phyloP scores from a whole-genome alignment of 1,140 invertebrate genomes.

The Drosophila baimaii region DNA sequence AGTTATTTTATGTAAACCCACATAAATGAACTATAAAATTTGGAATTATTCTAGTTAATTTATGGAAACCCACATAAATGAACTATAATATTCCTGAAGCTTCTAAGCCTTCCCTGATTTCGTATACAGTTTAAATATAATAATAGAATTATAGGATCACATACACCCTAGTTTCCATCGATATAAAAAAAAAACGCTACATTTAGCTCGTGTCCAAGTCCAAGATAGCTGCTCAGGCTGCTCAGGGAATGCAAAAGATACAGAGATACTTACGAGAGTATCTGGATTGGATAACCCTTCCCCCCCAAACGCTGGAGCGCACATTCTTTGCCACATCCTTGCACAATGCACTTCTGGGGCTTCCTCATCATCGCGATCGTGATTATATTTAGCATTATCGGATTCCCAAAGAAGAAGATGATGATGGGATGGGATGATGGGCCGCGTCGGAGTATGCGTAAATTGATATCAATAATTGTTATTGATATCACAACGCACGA shows the following conservation, averaged over 20 bases:
- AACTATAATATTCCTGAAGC: neutral
- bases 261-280: neutral
- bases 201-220: conserved; percentile 39
- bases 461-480: conserved; percentile 77
- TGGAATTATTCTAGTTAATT: too few relatives aligned
- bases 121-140: neutral
- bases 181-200: neutral
- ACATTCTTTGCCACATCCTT: conserved; percentile 56
- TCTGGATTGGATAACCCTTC: conserved; percentile 24
- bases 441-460: conserved; percentile 44
- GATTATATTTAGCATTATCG: conserved; percentile 29
- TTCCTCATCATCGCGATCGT: conserved; percentile 34
- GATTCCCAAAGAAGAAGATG: conserved; percentile 24
- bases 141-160: too few relatives aligned
- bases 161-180: neutral
- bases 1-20: too few relatives aligned
- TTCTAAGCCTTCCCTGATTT: neutral
- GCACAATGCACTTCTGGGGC: conserved; percentile 52
- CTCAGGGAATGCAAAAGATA: neutral
- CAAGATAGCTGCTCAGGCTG: too few relatives aligned
- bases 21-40: too few relatives aligned
- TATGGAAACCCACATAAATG: too few relatives aligned
- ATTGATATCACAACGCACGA: conserved; percentile 77
- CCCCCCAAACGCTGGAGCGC: conserved; percentile 29
- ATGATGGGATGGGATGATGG: conserved; percentile 28